Percentiles rank a stretch among this genome's conserved stretches.
These are phyloP conservation scores for Invenusta paracnida DNA, from an alignment of 2,888 invertebrate genomes.

Conservation along the genomic window DNA sequence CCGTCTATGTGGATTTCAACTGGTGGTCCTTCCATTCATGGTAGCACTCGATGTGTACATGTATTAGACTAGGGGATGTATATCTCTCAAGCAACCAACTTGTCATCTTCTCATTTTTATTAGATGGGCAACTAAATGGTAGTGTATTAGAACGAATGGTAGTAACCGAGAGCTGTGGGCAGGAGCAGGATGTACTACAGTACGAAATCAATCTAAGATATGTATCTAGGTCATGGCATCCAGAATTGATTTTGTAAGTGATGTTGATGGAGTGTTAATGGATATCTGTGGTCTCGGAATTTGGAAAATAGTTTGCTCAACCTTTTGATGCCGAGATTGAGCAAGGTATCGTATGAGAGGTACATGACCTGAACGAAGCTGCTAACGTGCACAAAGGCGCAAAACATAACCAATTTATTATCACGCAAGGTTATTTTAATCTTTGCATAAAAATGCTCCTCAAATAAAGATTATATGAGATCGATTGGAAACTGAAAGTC, in stretches of 20 bases:
- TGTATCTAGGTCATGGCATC: not conserved
- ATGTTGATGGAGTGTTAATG: not conserved
- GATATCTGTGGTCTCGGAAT: too few relatives aligned
- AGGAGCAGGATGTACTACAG: not conserved
- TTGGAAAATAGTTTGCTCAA: not conserved
- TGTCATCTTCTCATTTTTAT: not conserved
- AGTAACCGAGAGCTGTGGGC: not conserved
- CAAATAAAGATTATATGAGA: not conserved
- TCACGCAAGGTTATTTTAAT: too few relatives aligned
- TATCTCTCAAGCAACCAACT: not conserved
- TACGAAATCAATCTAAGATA: too few relatives aligned
- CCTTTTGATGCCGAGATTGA: not conserved
- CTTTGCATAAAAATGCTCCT: not conserved
- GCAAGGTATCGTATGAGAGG: slow-evolving; percentile 5
- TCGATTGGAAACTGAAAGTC: not conserved
- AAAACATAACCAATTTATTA: too few relatives aligned
- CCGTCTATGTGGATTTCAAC: too few relatives aligned
- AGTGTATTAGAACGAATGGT: not conserved
- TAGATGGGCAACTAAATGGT: not conserved
- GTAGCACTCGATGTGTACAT: too few relatives aligned
- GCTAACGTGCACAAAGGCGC: not conserved
- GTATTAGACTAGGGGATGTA: too few relatives aligned
- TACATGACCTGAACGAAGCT: not conserved
- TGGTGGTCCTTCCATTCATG: too few relatives aligned
- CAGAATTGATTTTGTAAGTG: not conserved